Evolutionary conservation across 2,888 invertebrate species (phyloP).

Genomic region (Xanthia togata): DNA sequence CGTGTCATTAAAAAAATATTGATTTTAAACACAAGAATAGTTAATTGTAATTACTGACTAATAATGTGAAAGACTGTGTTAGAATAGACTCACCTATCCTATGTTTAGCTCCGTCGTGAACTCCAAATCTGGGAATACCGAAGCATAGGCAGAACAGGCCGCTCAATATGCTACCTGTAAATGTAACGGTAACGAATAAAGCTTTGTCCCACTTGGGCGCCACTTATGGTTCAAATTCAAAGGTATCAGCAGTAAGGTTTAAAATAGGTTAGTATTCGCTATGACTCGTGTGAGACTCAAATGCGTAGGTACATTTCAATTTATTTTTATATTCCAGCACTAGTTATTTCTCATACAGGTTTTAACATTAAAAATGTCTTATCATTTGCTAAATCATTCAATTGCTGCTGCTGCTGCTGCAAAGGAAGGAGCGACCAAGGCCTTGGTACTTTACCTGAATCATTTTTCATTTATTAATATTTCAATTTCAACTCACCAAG

Average conservation of each 20-base stretch:
- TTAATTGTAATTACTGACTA: background rate
- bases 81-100: conserved; percentile 90
- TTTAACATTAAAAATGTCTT: background rate
- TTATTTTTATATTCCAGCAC: background rate
- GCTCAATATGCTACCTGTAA: conserved; percentile 96
- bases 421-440: background rate
- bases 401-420: no score
- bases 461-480: background rate
- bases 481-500: conserved; percentile 76
- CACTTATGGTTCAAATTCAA: background rate
- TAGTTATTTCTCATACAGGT: background rate
- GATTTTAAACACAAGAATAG: background rate
- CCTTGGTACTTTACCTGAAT: background rate
- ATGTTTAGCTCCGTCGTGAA: conserved; percentile 94
- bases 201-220: background rate
- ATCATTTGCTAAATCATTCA: background rate
- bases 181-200: conserved; percentile 7
- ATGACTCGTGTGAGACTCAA: background rate
- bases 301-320: background rate
- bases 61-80: background rate
- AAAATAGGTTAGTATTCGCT: background rate
- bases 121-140: conserved; percentile 96
- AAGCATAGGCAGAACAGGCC: conserved; percentile 97
- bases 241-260: background rate
- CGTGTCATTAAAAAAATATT: background rate